These are phyloP conservation scores for Muscicapa striata DNA, from an alignment of 2,797 vertebrate species.

Conservation along the genomic window DNA sequence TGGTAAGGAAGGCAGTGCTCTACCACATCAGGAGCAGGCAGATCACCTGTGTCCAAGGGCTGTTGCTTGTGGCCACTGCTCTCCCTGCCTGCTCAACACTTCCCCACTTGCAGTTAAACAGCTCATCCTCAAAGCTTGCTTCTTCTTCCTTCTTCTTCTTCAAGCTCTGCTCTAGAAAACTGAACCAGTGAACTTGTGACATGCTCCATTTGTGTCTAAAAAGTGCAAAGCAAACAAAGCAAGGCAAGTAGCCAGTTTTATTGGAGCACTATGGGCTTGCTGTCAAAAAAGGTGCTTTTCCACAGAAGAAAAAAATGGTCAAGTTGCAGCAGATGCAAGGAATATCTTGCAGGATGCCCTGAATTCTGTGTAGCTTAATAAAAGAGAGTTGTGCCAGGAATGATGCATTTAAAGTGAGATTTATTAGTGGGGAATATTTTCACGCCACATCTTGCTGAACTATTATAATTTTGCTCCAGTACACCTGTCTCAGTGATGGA, in stretches of 20 bases:
- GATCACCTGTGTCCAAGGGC: not conserved
- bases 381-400: not conserved
- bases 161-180: not conserved
- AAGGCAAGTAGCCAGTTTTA: not conserved
- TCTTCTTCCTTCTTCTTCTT: not conserved
- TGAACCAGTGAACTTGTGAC: not conserved
- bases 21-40: not conserved
- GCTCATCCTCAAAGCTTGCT: not conserved
- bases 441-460: not conserved
- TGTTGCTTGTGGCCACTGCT: not conserved
- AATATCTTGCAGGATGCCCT: not conserved
- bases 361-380: not conserved
- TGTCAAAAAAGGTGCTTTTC: not conserved
- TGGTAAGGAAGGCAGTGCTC: not conserved
- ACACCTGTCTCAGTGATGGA: not conserved
- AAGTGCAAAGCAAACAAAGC: not conserved
- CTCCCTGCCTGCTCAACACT: not conserved
- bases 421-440: not conserved
- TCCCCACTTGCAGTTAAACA: not conserved
- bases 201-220: not conserved
- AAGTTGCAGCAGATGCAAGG: not conserved
- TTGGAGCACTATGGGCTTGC: not conserved
- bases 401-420: not conserved
- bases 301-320: not conserved
- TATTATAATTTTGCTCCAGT: not conserved